Evolutionary conservation across 2,888 invertebrate species (phyloP), one percentile per base, ranked within the genome.

Genomic region (Cistogaster globosa): DNA sequence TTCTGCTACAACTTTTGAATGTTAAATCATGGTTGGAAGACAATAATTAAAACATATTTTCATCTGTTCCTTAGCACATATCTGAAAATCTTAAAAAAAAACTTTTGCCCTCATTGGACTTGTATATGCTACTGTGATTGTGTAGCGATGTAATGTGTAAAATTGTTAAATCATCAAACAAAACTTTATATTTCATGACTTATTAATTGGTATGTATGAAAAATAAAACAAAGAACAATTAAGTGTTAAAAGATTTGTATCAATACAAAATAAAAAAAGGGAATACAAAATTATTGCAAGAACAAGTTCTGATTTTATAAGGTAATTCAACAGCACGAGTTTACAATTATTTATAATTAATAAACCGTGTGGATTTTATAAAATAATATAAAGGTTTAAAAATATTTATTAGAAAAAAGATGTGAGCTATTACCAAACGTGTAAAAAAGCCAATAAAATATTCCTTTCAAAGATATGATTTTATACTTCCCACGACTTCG

Each of bases 41-140:
- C 63, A 79, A 79, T 85, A 85, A 85, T 82, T 85, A 85, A 74
- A 32, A 81, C 68, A 58, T 65, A 26, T 51, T 32, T 38, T 60
- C 36, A 22, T 14, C 16, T 16, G n/a, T 22, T 55, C 7, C 36
- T 55, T 26, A 42, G 32, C 22, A 63, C 22, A 16, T 67, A 67
- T 80, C 53, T 68, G 5, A 53, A 67, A n/a, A 74, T 79, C 58
- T 79, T 32, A 32, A 12, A 22, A 32, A 12, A 22, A 48, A 55
- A 57, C 12, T 18, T 42, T 71, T 32, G 45, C 45, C 26, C 26
- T 42, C 62, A 26, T 45, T 58, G 20, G 32, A 53, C 57, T 14
- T 42, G 38, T n/a, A 69, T 58, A 36, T 38, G 22, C 12, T 12
- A 42, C 12, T 12, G 20, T 20, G 53, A 7, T 32, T 26, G 42